phyloP scores from a whole-genome alignment of 2,113 vertebrate genomes.

The Rhea americana region DNA sequence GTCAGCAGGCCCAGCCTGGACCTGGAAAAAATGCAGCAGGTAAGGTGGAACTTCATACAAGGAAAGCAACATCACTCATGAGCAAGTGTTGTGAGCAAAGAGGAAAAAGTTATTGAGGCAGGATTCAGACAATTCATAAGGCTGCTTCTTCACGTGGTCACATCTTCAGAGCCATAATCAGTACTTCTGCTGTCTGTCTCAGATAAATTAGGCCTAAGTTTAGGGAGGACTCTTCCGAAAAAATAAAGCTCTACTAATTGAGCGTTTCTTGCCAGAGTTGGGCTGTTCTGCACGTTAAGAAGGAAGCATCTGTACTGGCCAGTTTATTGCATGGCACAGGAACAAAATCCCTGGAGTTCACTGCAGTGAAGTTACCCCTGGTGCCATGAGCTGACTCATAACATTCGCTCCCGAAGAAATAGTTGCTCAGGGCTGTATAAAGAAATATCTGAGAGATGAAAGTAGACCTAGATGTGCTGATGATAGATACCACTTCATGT shows the following conservation, averaged over 20 bases:
- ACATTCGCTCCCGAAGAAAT: not conserved
- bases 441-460: not conserved
- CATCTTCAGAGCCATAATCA: not conserved
- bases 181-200: not conserved
- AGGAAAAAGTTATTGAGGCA: not conserved
- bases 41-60: conserved; percentile 40
- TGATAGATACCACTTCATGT: not conserved
- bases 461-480: not conserved
- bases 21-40: conserved; percentile 95
- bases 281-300: not conserved
- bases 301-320: not conserved
- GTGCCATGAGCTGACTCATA: not conserved
- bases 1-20: conserved; percentile 88
- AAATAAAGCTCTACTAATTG: not conserved
- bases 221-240: not conserved
- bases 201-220: not conserved
- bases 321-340: not conserved
- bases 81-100: not conserved
- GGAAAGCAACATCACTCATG: not conserved
- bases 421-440: not conserved
- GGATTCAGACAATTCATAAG: not conserved
- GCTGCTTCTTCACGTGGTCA: not conserved
- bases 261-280: not conserved
- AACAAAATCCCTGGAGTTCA: not conserved
- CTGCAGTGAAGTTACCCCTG: not conserved